Percentiles rank a stretch among this genome's conserved stretches.
phyloP scores from a whole-genome alignment of 2,888 invertebrate genomes.

The Atrina japonica region DNA sequence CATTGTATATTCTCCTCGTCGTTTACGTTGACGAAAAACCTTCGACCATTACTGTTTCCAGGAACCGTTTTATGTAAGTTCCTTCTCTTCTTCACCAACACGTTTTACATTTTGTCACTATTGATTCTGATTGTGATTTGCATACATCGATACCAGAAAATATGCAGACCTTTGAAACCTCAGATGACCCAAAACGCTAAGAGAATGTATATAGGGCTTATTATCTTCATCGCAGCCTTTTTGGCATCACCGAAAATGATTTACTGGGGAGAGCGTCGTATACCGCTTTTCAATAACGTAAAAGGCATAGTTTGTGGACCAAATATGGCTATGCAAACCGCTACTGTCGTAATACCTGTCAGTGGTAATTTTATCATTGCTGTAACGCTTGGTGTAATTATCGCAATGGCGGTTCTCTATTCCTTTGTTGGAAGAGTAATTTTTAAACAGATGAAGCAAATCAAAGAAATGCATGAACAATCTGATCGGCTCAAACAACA shows the following conservation, averaged over 20 bases:
- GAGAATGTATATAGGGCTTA: background rate
- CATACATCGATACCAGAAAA: conserved; percentile 13
- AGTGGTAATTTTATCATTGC: conserved; percentile 1
- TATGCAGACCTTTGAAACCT: conserved; percentile 8
- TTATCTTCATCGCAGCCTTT: background rate
- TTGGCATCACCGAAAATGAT: conserved; percentile 1
- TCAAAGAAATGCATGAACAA: conserved; percentile 2
- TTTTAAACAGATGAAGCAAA: conserved; percentile 16
- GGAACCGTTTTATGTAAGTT: conserved; percentile 6
- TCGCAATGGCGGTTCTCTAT: conserved; percentile 8
- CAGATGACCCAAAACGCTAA: background rate
- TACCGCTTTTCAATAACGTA: background rate
- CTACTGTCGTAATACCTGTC: background rate
- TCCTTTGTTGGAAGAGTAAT: conserved; percentile 12
- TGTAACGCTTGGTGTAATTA: background rate
- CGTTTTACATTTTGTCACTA: conserved; percentile 15
- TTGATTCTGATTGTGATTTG: conserved; percentile 8
- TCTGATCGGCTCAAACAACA: background rate
- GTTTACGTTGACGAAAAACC: conserved; percentile 14
- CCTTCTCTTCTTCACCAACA: conserved; percentile 7
- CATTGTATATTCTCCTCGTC: conserved; percentile 16
- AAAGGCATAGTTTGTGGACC: conserved; percentile 7
- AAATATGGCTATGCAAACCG: background rate
- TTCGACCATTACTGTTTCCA: conserved; percentile 6
- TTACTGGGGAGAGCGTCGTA: conserved; percentile 2